Evolutionary conservation across 2,113 vertebrate genomes (phyloP).

Genomic region (Trematocara macrostoma): DNA sequence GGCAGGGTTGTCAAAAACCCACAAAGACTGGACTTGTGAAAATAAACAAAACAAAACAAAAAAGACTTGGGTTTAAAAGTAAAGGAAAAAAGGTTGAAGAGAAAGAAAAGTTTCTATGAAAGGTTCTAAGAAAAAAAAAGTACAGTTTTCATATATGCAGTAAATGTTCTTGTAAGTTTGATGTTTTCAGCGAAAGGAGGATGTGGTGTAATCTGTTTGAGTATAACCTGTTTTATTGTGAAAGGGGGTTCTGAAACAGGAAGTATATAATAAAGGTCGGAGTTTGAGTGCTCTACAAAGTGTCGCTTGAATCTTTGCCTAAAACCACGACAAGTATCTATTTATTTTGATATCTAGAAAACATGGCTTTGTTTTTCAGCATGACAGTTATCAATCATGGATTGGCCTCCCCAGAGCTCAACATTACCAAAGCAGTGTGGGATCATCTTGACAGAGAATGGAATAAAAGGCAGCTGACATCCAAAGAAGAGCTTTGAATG

Average conservation of each 20-base stretch:
- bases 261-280: no score
- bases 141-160: not conserved
- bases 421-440: not conserved
- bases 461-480: not conserved
- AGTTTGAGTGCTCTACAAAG: no score
- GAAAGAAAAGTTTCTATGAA: not conserved
- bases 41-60: not conserved
- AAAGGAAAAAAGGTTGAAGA: not conserved
- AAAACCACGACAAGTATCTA: no score
- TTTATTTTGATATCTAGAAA: not conserved
- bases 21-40: not conserved
- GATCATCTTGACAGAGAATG: not conserved
- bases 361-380: accelerated
- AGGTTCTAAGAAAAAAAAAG: not conserved
- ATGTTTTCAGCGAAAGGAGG: not conserved
- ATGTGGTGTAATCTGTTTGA: not conserved
- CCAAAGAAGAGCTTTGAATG: not conserved
- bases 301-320: no score
- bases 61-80: not conserved
- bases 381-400: not conserved
- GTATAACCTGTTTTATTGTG: no score
- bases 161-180: not conserved
- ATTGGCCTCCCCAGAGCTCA: not conserved
- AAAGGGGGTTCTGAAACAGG: no score
- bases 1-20: not conserved